phyloP scores from a whole-genome alignment of 1,140 invertebrate genomes.

The Hesperophylax magnus region DNA sequence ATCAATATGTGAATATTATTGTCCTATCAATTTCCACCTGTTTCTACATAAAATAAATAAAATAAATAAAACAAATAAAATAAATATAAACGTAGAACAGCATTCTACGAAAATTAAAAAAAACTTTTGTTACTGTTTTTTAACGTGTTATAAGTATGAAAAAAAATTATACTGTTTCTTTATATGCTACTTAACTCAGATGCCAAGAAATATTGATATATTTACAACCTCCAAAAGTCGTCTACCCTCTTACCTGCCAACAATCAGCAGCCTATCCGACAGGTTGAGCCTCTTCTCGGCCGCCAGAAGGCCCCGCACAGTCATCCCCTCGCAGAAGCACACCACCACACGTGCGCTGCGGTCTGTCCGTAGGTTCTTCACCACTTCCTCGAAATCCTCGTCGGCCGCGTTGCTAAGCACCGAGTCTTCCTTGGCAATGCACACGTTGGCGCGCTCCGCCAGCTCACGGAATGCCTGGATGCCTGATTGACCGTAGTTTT shows the following conservation, averaged over 20 bases:
- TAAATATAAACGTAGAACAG: no score
- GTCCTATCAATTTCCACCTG: no score
- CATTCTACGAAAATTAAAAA: no score
- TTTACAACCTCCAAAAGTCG: no score
- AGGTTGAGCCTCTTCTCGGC: slow-evolving; percentile 76
- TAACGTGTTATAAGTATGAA: no score
- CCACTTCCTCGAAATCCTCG: slow-evolving; percentile 74
- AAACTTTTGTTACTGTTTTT: no score
- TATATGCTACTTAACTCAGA: no score
- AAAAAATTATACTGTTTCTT: no score
- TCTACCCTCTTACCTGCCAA: slow-evolving; percentile 68
- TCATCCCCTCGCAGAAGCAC: slow-evolving; percentile 88
- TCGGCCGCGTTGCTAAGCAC: slow-evolving; percentile 77
- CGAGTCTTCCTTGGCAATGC: slow-evolving; percentile 80
- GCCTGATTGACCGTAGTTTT: slow-evolving; percentile 87
- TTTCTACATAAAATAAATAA: no score
- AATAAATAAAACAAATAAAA: no score
- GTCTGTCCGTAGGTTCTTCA: slow-evolving; percentile 73
- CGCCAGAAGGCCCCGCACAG: slow-evolving; percentile 78
- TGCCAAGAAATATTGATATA: no score
- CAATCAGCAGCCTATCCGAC: slow-evolving; percentile 76
- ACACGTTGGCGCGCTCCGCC: slow-evolving; percentile 78
- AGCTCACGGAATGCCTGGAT: slow-evolving; percentile 82
- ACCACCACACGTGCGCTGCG: slow-evolving; percentile 80
- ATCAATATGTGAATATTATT: no score